Evolutionary conservation across 2,888 invertebrate species (phyloP).

Genomic region (Dione juno): DNA sequence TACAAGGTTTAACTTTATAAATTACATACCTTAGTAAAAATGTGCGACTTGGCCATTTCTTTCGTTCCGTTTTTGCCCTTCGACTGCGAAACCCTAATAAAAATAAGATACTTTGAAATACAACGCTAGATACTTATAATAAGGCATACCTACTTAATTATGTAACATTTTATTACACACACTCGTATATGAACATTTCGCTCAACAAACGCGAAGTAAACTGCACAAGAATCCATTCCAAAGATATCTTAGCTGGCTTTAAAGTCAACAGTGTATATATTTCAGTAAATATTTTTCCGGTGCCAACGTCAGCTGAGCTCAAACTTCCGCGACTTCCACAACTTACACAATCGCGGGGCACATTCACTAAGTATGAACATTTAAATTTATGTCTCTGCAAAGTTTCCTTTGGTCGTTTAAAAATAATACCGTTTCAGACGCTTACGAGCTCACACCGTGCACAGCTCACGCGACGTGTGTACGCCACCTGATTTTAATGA

Average conservation of each 20-base stretch:
- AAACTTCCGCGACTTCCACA: conserved; percentile 32
- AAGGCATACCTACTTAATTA: too few relatives aligned
- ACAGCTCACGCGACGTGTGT: background rate
- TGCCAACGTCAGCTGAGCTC: conserved; percentile 34
- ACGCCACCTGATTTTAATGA: conserved; percentile 24
- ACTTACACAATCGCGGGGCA: conserved; percentile 35
- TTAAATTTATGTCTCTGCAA: conserved; percentile 37
- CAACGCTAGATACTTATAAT: too few relatives aligned
- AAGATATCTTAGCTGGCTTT: conserved; percentile 2
- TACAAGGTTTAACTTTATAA: too few relatives aligned
- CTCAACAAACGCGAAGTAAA: background rate
- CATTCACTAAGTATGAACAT: conserved; percentile 42
- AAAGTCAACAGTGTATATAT: conserved; percentile 14
- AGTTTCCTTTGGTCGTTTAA: conserved; percentile 39
- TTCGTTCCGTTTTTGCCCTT: too few relatives aligned
- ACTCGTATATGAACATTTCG: too few relatives aligned
- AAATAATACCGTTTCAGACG: conserved; percentile 33
- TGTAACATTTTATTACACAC: too few relatives aligned
- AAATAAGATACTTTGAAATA: background rate
- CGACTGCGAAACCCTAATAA: too few relatives aligned
- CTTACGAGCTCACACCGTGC: conserved; percentile 12
- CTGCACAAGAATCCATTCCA: background rate
- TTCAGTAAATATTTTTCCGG: conserved; percentile 34
- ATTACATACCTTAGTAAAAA: too few relatives aligned
- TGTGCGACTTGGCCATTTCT: too few relatives aligned